Evolutionary conservation across 2,888 invertebrate species (phyloP).

Genomic region (Diaprepes abbreviatus): DNA sequence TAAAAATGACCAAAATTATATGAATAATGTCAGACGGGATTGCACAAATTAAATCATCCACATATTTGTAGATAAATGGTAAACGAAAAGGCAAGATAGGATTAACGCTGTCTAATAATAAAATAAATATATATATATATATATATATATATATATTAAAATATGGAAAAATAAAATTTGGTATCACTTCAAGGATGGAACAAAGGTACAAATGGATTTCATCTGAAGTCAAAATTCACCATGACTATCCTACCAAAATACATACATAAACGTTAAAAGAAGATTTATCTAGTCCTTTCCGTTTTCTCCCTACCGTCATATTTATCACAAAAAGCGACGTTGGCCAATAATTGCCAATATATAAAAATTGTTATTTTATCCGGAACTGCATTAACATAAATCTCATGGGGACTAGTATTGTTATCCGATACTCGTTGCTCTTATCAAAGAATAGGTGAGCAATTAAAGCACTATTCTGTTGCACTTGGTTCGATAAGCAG

Average conservation of each 20-base stretch:
- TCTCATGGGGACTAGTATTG: slow-evolving; percentile 52
- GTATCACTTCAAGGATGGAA: too few species aligned
- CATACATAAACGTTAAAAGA: slow-evolving; percentile 30
- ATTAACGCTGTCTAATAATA: too few species aligned
- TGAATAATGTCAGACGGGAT: too few species aligned
- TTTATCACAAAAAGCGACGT: slow-evolving; percentile 43
- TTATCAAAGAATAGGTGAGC: slow-evolving; percentile 59
- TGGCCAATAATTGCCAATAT: slow-evolving; percentile 43
- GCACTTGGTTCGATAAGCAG: slow-evolving; percentile 58
- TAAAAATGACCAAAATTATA: too few species aligned
- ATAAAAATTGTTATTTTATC: slow-evolving; percentile 59
- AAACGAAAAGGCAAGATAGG: too few species aligned
- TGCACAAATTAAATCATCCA: too few species aligned
- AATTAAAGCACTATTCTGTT: slow-evolving; percentile 59
- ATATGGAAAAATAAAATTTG: too few species aligned
- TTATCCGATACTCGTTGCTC: slow-evolving; percentile 51
- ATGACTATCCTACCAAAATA: slow-evolving; percentile 17
- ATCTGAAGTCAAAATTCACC: slow-evolving; percentile 30
- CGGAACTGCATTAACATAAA: slow-evolving; percentile 54
- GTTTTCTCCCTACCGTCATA: slow-evolving; percentile 26
- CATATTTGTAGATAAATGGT: too few species aligned
- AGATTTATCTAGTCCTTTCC: slow-evolving; percentile 32
- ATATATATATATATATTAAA: too few species aligned
- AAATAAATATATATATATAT: too few species aligned
- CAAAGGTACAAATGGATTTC: too few species aligned